These are phyloP conservation scores for Scleropages formosus DNA, from an alignment of 2,797 vertebrate species.

Conservation along the genomic window DNA sequence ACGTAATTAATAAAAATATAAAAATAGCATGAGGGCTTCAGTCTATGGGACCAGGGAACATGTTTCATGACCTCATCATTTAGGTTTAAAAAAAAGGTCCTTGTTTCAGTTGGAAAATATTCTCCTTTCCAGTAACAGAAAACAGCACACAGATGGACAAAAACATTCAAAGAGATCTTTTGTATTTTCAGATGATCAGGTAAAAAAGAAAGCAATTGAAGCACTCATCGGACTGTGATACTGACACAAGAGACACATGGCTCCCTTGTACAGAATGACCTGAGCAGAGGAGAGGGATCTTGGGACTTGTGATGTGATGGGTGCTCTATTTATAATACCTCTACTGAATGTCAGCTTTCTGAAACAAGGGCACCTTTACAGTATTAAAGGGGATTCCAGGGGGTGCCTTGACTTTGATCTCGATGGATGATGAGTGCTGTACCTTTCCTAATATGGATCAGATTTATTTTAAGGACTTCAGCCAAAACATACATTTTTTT, in stretches of 20 bases:
- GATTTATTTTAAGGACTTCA: slow-evolving; percentile 20
- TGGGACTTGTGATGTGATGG: slow-evolving; percentile 9
- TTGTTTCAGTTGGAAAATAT: no score
- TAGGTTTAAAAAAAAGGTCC: no score
- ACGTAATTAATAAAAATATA: no score
- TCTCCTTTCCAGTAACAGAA: no score
- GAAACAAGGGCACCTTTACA: slow-evolving; percentile 30
- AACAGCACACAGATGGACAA: no score
- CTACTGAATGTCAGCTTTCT: slow-evolving; percentile 27
- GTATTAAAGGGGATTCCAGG: slow-evolving; percentile 33
- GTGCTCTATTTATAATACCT: background rate
- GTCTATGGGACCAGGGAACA: no score
- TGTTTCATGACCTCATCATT: no score
- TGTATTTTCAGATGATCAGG: background rate
- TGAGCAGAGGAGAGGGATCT: slow-evolving; percentile 18
- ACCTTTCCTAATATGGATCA: slow-evolving; percentile 26
- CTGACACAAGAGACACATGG: background rate
- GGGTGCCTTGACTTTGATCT: slow-evolving; percentile 39
- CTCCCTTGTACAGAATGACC: background rate
- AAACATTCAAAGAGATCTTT: no score
- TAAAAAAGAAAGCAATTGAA: background rate
- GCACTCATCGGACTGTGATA: background rate
- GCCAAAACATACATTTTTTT: background rate
- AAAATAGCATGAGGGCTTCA: no score
- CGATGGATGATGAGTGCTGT: slow-evolving; percentile 29